Percentiles rank a stretch among this genome's conserved stretches.
phyloP scores from a whole-genome alignment of 1,140 invertebrate genomes.

The Calosoma granatense region DNA sequence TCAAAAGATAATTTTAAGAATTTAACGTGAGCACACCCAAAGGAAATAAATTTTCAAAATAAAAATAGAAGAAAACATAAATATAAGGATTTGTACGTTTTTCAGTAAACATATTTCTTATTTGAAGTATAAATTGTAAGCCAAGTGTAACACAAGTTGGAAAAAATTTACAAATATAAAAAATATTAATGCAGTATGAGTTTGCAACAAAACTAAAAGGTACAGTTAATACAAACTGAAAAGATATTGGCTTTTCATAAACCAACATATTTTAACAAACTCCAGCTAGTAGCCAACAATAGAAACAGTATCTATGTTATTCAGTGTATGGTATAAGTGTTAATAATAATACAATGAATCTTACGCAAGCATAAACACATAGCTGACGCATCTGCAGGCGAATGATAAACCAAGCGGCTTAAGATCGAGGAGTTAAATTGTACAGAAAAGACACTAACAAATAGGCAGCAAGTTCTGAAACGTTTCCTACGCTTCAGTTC shows the following conservation, averaged over 20 bases:
- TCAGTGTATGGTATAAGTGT: too few species aligned
- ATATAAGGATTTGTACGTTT: neutral
- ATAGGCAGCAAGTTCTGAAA: neutral
- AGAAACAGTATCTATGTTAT: too few species aligned
- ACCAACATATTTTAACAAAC: too few species aligned
- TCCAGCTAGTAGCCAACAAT: too few species aligned
- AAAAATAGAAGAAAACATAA: neutral
- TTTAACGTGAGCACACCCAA: neutral
- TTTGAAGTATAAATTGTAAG: neutral
- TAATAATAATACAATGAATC: too few species aligned
- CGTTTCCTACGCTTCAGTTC: neutral
- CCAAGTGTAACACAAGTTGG: neutral
- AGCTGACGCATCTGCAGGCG: too few species aligned
- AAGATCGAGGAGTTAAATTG: neutral
- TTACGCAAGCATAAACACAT: too few species aligned
- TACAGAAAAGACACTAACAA: neutral
- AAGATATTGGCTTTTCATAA: too few species aligned
- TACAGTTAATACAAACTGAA: too few species aligned
- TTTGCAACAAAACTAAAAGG: too few species aligned
- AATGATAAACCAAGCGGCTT: neutral
- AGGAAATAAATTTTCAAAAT: neutral
- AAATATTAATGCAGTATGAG: too few species aligned
- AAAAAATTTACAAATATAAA: too few species aligned
- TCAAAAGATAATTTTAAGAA: neutral
- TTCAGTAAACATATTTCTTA: neutral